Percentiles rank a stretch among this genome's conserved stretches.
phyloP scores from a whole-genome alignment of 2,888 invertebrate species.

The Xestia c-nigrum region DNA sequence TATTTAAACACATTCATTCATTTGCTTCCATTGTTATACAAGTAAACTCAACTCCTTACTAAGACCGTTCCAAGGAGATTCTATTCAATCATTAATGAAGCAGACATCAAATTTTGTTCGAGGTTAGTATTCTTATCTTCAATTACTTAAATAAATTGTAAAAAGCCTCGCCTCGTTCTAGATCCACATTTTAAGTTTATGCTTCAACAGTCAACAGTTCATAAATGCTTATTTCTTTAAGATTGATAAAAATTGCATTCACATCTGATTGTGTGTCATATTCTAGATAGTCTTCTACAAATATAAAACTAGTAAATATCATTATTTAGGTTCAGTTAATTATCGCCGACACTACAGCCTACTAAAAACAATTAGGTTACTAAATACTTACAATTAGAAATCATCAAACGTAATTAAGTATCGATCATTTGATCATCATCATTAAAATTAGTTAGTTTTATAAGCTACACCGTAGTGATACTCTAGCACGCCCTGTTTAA shows the following conservation, averaged over 20 bases:
- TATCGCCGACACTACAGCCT: slow-evolving; percentile 2
- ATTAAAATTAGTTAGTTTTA: background rate
- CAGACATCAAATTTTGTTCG: background rate
- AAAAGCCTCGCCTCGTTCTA: slow-evolving; percentile 21
- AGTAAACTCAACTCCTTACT: background rate
- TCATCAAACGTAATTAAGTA: background rate
- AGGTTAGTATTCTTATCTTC: background rate
- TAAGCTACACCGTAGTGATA: background rate
- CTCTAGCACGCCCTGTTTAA: background rate
- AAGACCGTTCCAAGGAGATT: background rate
- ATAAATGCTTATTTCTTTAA: background rate
- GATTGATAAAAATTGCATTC: background rate
- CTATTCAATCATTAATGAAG: background rate
- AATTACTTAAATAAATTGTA: slow-evolving; percentile 3
- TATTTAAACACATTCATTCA: background rate
- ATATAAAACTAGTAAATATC: background rate
- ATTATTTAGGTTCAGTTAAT: slow-evolving; percentile 1
- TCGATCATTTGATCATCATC: background rate
- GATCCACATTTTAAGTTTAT: background rate
- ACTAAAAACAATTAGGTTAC: background rate
- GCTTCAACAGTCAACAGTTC: background rate
- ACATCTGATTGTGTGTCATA: background rate
- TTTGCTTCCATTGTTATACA: background rate
- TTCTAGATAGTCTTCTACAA: background rate
- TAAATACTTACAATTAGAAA: background rate